phyloP scores from a whole-genome alignment of 2,888 invertebrate species.

The Steinernema scapterisci region DNA sequence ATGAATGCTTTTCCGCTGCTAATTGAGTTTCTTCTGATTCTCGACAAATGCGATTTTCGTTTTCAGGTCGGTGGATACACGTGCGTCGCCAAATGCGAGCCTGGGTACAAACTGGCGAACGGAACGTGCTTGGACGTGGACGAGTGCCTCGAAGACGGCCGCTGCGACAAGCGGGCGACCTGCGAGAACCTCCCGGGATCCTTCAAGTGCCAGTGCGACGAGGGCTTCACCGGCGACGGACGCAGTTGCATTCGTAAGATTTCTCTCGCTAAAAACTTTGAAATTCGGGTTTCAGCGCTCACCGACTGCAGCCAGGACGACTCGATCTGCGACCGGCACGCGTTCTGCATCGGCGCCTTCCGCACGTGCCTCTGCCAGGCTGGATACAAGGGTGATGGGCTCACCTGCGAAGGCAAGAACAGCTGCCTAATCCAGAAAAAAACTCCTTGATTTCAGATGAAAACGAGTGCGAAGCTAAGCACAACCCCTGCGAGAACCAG shows the following conservation, averaged over 20 bases:
- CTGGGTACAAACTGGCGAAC: conserved; percentile 49
- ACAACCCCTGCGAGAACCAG: conserved; percentile 49
- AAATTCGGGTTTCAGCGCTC: conserved; percentile 48
- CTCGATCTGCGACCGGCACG: conserved; percentile 61
- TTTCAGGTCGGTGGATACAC: conserved; percentile 52
- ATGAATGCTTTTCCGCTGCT: too few relatives aligned
- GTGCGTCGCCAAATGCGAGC: conserved; percentile 54
- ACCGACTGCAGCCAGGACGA: conserved; percentile 56
- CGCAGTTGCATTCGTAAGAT: conserved; percentile 56
- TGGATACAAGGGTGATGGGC: conserved; percentile 63
- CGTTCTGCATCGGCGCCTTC: conserved; percentile 53
- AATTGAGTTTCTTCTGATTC: too few relatives aligned
- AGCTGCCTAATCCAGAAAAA: neutral
- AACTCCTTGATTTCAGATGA: conserved; percentile 58
- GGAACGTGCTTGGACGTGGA: conserved; percentile 56
- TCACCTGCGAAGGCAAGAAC: conserved; percentile 54
- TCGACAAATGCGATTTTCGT: too few relatives aligned
- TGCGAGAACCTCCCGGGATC: conserved; percentile 58
- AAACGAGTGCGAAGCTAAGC: conserved; percentile 61
- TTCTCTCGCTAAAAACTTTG: too few relatives aligned
- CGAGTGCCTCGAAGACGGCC: conserved; percentile 45
- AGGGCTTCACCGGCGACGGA: conserved; percentile 59
- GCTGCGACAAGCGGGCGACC: conserved; percentile 48
- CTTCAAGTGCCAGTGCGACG: conserved; percentile 59
- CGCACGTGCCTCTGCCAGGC: conserved; percentile 59